Base-by-base conservation (phyloP, 2,797 vertebrate genomes). In the Mastacembelus armatus region DNA sequence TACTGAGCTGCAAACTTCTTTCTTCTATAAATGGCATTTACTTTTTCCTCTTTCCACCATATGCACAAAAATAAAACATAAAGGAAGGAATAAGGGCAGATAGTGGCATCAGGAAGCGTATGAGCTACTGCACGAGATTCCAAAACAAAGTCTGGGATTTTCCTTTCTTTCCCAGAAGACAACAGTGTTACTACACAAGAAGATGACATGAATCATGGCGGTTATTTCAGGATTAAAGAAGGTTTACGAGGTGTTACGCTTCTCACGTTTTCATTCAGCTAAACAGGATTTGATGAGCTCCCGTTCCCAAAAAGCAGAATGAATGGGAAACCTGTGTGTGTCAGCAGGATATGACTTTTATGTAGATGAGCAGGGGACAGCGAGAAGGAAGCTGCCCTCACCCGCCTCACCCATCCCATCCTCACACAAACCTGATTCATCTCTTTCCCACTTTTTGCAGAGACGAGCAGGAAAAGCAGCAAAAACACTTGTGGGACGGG, bases 361-460 rank as follows among this genome's bases (percentile, higher is more conserved):
- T 35, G 45, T 29, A 67, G 66, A 86, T 72, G 73, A 84, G 72
- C 21, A 27, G 56, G 40, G 36, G 65, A 15, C 7, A 39, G 14
- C 7, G 7, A 72, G 71, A 26, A 79, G 69, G 82, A 77, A 82
- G 65, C 22, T 12, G 11, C 18, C 35, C 57, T 16, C 27, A 30
- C 39, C 33, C 35, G 1, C 24, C 32, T 21, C 30, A 4, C 15
- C 35, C 15, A 3, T 9, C 24, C 7, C 47, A 24, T 32, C 59
- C 32, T 50, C 3, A 45, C 45, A 14, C 26, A 33, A 24, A 30
- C 27, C 64, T 83, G 78, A 91, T 83, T 92, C 85, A 89, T 87
- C 77, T 81, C 66, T 71, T 56, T 74, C 72, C 66, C 32, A 43
- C 57, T 49, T 73, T 89, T 72, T 85, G 32, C 70, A 38, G 18